A percentile compares a stretch with the other conserved stretches of the same genome.
Evolutionary conservation across 1,140 invertebrate genomes (phyloP).

Genomic region (Saccostrea cuccullata): DNA sequence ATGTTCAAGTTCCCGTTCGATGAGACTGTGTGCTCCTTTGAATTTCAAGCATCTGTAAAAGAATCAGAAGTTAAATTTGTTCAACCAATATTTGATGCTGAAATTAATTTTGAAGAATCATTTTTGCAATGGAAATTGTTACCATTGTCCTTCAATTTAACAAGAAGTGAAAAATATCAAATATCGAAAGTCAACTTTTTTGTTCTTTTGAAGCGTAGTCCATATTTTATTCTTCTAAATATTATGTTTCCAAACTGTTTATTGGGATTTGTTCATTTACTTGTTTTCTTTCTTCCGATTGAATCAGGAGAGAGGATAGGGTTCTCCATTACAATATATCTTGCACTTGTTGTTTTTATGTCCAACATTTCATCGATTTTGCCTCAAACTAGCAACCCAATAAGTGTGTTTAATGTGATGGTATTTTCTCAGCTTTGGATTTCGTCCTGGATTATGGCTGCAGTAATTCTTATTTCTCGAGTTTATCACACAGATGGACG

Average conservation of each 20-base stretch:
- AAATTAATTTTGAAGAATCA: neutral
- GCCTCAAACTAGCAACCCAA: neutral
- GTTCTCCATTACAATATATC: neutral
- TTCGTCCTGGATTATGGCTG: neutral
- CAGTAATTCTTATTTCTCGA: neutral
- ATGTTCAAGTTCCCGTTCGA: neutral
- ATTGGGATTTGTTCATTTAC: neutral
- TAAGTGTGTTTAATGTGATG: neutral
- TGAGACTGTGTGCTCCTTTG: neutral
- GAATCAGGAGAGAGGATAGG: neutral
- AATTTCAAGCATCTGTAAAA: neutral
- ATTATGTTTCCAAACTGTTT: neutral
- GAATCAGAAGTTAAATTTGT: neutral
- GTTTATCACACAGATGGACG: neutral
- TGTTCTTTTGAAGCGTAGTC: neutral
- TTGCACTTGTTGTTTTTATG: neutral
- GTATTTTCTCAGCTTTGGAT: neutral
- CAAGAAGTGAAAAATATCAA: neutral
- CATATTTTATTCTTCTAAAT: neutral
- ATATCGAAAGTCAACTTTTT: neutral
- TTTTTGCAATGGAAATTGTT: neutral
- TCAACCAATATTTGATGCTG: neutral
- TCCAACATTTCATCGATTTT: neutral
- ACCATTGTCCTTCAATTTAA: neutral
- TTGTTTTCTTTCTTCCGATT: neutral